Base-by-base conservation (phyloP, 2,797 vertebrate species). In the Enteromius mattozi region DNA sequence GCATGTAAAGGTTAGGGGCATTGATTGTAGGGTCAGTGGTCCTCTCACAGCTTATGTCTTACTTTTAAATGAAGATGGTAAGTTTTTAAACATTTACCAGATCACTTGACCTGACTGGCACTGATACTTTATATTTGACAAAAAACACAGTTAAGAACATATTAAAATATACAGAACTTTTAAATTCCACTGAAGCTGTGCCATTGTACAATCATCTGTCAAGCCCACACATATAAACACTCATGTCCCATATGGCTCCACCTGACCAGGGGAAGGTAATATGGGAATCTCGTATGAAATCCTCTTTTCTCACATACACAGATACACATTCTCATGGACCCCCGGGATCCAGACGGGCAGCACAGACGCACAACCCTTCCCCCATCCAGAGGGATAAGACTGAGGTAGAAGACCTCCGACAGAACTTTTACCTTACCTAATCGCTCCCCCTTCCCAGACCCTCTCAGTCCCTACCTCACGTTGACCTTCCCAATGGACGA, bases 401-500 rank as follows among this genome's bases (percentile, higher is more conserved):
- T 65, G 27, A 72, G 81, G 68, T 81, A 72, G 59, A 75, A 76
- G 47, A 49, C 54, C 59, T 49, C 72, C 12, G 12, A 35, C 80
- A 61, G 56, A n/a, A 74, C 37, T 42, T 63, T 59, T 54, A 78
- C 68, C 80, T 85, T 77, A 70, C 71, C 59, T 77, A 72, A 86
- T 42, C 19, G 7, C 63, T 74, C 61, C 51, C 70, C 45, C 56
- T 80, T 69, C 74, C 63, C 30, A 45, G 42, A 80, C 24, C 51
- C 84, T 37, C 49, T 68, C 85, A 47, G 24, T 71, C 63, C 63
- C 76, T 35, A 45, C 30, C 70, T 37, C 49, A 47, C 33, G 61
- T 79, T 86, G 83, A 83, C 81, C 33, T 65, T 71, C 83, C 80
- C 78, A 65, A 75, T 72, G 66, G 81, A 86, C 56, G 49, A 78